These are phyloP conservation scores for Phasia obesa DNA, from an alignment of 2,888 invertebrate species.

Conservation along the genomic window DNA sequence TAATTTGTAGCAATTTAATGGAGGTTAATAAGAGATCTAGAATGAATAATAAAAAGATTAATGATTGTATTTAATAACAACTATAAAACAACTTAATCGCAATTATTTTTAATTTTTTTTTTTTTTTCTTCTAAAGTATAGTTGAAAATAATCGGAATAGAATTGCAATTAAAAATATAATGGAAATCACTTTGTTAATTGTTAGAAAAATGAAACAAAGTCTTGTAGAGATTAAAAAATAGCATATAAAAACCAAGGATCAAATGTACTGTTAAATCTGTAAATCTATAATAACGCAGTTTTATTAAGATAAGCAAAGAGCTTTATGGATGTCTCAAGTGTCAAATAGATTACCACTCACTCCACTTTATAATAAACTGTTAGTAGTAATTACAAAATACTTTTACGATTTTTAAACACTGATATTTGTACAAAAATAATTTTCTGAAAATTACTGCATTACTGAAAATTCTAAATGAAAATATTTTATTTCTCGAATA, in stretches of 20 bases:
- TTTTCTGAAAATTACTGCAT: too few relatives aligned
- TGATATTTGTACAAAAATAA: too few relatives aligned
- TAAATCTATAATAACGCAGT: too few relatives aligned
- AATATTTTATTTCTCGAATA: too few relatives aligned
- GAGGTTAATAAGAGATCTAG: neutral
- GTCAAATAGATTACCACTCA: neutral
- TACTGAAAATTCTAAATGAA: too few relatives aligned
- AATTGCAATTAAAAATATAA: neutral
- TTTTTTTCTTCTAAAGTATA: neutral
- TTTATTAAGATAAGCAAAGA: neutral
- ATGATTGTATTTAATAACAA: conserved; percentile 1
- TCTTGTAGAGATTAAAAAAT: neutral
- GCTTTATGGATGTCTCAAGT: neutral
- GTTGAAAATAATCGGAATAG: neutral
- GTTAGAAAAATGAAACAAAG: neutral
- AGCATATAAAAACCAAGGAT: too few relatives aligned
- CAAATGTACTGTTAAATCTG: too few relatives aligned
- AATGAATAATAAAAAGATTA: conserved; percentile 2
- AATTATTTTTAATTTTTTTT: neutral
- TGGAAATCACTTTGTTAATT: neutral
- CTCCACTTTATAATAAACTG: too few relatives aligned
- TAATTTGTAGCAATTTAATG: neutral
- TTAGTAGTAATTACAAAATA: too few relatives aligned
- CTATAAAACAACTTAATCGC: conserved; percentile 7
- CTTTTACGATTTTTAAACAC: too few relatives aligned